Evolutionary conservation across 2,113 vertebrate species (phyloP).

Genomic region (Megaceryle torquata): DNA sequence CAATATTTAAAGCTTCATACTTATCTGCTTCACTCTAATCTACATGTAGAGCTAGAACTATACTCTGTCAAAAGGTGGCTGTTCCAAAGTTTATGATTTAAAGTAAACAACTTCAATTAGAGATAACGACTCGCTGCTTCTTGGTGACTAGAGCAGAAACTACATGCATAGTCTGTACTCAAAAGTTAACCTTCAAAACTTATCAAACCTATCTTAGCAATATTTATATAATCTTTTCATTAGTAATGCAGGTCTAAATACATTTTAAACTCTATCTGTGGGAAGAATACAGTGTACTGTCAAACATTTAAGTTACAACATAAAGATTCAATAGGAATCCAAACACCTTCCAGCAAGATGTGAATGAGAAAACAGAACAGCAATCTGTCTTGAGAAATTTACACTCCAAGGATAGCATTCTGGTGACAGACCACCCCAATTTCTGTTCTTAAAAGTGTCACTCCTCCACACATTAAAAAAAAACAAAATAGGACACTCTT

Average conservation of each 20-base stretch:
- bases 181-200: neutral
- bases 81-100: neutral
- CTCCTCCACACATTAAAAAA: neutral
- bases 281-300: neutral
- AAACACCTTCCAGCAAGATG: conserved; percentile 1
- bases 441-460: neutral
- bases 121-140: neutral
- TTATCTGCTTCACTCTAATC: neutral
- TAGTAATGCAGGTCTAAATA: neutral
- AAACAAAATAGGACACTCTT: neutral
- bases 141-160: neutral
- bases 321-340: neutral
- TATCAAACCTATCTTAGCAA: neutral
- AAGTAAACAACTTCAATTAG: neutral
- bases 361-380: conserved; percentile 12
- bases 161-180: neutral
- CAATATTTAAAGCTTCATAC: neutral
- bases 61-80: neutral
- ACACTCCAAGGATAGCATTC: neutral
- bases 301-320: neutral
- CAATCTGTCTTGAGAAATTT: conserved; percentile 21
- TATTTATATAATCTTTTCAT: neutral
- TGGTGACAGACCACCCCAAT: conserved; percentile 16
- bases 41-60: neutral
- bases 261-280: neutral